These are phyloP conservation scores for Phyllopteryx taeniolatus DNA, from an alignment of 2,113 vertebrate species.

Conservation along the genomic window DNA sequence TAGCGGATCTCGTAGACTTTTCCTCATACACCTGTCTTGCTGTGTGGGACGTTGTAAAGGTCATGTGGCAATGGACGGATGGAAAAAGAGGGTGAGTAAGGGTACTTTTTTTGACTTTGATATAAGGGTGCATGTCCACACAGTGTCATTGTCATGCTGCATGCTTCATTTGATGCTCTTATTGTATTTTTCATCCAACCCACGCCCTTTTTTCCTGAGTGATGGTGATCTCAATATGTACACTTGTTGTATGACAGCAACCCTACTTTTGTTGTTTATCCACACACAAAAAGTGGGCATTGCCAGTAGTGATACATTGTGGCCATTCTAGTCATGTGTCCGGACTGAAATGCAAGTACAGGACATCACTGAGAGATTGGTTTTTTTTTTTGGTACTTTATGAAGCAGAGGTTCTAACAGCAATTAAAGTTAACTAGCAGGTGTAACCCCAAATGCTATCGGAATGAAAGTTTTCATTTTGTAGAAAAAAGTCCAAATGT, in stretches of 20 bases:
- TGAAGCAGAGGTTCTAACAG: too few species aligned
- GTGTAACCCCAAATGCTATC: too few species aligned
- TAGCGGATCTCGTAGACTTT: slow-evolving; percentile 35
- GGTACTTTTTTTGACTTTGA: slow-evolving; percentile 9
- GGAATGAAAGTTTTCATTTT: too few species aligned
- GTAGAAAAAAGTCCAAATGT: too few species aligned
- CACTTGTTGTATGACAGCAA: neutral
- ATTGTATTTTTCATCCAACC: neutral
- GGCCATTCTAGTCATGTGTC: too few species aligned
- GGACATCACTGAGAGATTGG: too few species aligned
- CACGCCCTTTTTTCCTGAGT: neutral
- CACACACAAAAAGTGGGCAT: too few species aligned
- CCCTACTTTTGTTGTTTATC: neutral
- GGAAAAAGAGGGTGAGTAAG: slow-evolving; percentile 47
- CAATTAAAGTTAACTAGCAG: too few species aligned
- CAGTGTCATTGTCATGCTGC: neutral
- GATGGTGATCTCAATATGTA: neutral
- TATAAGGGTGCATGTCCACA: too few species aligned
- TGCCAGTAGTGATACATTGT: too few species aligned
- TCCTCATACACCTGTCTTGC: slow-evolving; percentile 12
- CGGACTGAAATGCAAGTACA: too few species aligned
- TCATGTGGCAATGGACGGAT: slow-evolving; percentile 29
- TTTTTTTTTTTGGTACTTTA: too few species aligned
- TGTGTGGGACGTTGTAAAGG: slow-evolving; percentile 13
- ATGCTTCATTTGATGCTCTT: neutral